Percentiles rank a stretch among this genome's conserved stretches.
Evolutionary conservation across 2,113 vertebrate genomes (phyloP).

Genomic region (Labeo catla): DNA sequence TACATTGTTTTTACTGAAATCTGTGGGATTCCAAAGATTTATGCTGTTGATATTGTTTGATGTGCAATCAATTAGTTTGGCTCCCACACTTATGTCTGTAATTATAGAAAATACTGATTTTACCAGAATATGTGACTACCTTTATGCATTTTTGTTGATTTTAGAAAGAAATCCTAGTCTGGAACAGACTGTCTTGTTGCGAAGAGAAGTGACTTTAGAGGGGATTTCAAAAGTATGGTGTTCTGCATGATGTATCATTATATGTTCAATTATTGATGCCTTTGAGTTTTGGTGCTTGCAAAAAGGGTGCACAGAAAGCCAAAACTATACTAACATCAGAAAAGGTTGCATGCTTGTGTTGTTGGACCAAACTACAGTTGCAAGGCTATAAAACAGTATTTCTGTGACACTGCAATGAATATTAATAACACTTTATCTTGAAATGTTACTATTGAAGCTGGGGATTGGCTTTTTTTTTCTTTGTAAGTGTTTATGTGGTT

Average conservation of each 20-base stretch:
- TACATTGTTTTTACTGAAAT: conserved; percentile 20
- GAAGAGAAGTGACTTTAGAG: neutral
- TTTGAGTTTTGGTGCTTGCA: conserved; percentile 17
- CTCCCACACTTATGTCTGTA: conserved; percentile 1
- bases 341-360: conserved; percentile 14
- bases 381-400: conserved; percentile 35
- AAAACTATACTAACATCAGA: neutral
- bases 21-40: conserved; percentile 29
- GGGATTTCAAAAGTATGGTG: conserved; percentile 1
- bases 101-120: neutral
- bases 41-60: neutral
- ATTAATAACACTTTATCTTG: neutral
- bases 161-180: conserved; percentile 7
- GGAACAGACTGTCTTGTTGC: conserved; percentile 16
- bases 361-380: neutral
- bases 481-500: conserved; percentile 27
- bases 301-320: neutral
- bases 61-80: neutral
- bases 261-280: neutral
- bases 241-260: conserved; percentile 28
- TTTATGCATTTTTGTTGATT: conserved; percentile 14
- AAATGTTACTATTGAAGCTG: neutral
- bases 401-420: conserved; percentile 17
- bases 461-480: neutral
- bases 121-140: neutral